Evolutionary conservation across 2,113 vertebrate genomes (phyloP).

Genomic region (Psophia crepitans): DNA sequence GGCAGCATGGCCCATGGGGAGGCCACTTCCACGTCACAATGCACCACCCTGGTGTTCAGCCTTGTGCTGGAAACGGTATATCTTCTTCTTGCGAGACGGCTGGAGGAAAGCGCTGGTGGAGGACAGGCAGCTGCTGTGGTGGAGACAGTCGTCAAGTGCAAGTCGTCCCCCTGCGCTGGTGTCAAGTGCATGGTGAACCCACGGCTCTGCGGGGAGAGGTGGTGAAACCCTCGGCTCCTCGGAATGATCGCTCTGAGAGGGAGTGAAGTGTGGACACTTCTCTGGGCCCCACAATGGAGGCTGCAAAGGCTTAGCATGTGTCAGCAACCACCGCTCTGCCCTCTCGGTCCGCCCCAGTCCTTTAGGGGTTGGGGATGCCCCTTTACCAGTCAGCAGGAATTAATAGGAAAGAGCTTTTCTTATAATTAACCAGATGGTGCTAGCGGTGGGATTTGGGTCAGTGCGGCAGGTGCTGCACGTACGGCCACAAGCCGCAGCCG

Average conservation of each 20-base stretch:
- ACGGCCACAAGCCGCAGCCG: not conserved
- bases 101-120: not conserved
- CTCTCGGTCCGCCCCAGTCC: not conserved
- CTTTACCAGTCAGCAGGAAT: not conserved
- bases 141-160: not conserved
- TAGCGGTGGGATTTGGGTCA: not conserved
- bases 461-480: not conserved
- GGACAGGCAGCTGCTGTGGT: not conserved
- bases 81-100: rapidly evolving
- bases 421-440: not conserved
- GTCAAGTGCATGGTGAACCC: not conserved
- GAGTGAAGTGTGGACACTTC: constrained; percentile 45
- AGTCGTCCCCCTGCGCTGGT: not conserved
- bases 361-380: not conserved
- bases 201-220: not conserved
- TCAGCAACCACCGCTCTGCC: not conserved
- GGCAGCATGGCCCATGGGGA: not conserved
- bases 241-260: not conserved
- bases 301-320: not conserved
- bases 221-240: constrained; percentile 32
- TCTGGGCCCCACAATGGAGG: not conserved
- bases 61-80: rapidly evolving
- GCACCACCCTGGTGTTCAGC: rapidly evolving
- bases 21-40: rapidly evolving
- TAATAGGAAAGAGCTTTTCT: not conserved